Conservation (phyloP, 2,888 invertebrate species). For the Julus scandinavius region DNA sequence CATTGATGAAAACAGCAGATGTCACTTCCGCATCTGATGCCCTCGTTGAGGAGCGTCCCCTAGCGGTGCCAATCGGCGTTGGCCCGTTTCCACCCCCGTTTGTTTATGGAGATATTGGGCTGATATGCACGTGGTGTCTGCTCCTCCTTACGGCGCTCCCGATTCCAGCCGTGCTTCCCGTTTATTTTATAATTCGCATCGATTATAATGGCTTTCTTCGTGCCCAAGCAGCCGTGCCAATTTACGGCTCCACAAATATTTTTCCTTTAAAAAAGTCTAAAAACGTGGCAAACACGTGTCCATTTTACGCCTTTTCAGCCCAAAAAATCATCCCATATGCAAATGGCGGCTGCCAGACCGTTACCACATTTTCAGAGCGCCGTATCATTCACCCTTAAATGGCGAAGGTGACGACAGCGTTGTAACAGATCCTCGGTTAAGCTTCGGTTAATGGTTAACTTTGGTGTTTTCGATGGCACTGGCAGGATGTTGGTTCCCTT, state of each 20-base stretch:
- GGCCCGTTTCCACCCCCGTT: background rate
- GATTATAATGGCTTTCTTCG: too few species aligned
- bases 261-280: background rate
- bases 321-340: background rate
- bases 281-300: constrained; percentile 37
- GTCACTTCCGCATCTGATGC: constrained; percentile 6
- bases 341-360: constrained; percentile 13
- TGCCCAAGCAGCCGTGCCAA: too few species aligned
- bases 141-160: constrained; percentile 3
- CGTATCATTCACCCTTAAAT: constrained; percentile 36
- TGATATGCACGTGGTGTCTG: background rate
- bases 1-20: background rate
- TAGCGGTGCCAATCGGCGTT: background rate
- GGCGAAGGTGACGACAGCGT: constrained; percentile 46
- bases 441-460: background rate
- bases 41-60: background rate
- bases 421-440: constrained; percentile 28
- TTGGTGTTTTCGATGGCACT: background rate
- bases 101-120: background rate
- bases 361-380: background rate
- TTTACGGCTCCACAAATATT: constrained; percentile 27
- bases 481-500: background rate
- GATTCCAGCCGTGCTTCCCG: background rate
- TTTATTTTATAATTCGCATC: background rate
- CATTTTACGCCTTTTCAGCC: constrained; percentile 36